Conservation (phyloP, 92 coral and sea anemone species). For the Nematostella vectensis region DNA sequence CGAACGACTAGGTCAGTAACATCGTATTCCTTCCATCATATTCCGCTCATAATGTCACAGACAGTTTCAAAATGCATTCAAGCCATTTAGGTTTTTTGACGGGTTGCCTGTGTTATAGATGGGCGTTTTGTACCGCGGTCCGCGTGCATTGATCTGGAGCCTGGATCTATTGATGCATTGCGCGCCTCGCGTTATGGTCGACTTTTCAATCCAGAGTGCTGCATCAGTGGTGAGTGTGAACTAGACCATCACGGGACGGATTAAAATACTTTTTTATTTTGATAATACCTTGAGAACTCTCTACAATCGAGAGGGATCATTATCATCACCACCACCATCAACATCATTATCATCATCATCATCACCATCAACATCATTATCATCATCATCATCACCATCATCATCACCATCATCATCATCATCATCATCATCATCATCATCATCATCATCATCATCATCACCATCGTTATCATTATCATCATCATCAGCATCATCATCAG, state of each 20-base stretch:
- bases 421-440: neutral
- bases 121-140: constrained; percentile 91
- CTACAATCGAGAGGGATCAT: too few relatives aligned
- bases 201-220: constrained; percentile 78
- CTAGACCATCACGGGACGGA: too few relatives aligned
- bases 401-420: neutral
- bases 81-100: too few relatives aligned
- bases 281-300: too few relatives aligned
- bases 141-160: constrained; percentile 79
- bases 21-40: neutral
- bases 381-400: constrained; percentile 8
- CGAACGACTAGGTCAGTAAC: constrained; percentile 53
- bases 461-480: too few relatives aligned
- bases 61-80: too few relatives aligned
- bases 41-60: too few relatives aligned
- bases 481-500: too few relatives aligned
- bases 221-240: constrained; percentile 57
- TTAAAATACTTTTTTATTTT: neutral
- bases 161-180: constrained; percentile 80
- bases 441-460: neutral
- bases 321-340: too few relatives aligned
- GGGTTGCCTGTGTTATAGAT: constrained; percentile 47
- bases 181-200: constrained; percentile 74
- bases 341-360: neutral
- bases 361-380: too few relatives aligned